Evolutionary conservation across 2,797 vertebrate genomes (phyloP), one percentile per base, ranked within the genome.

Genomic region (Lepus oiostolus): DNA sequence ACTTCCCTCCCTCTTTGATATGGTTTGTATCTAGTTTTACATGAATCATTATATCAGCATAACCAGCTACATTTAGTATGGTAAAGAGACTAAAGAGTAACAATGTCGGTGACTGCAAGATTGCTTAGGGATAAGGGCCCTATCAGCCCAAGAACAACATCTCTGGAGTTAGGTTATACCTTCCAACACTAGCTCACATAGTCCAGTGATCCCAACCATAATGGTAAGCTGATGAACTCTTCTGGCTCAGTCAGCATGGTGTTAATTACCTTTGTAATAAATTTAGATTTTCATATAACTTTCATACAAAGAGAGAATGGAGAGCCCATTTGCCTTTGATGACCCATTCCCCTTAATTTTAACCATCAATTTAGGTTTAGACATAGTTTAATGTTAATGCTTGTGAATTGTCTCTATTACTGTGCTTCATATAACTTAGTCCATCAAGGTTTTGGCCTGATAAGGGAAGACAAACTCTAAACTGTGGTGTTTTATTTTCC

Each of bases 271-370:
- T n/a, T 92, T 77, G n/a, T 83, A 42, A 72, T 83, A 79, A 72
- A 93, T 91, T 76, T 85, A 88, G 26, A 63, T 91, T 88, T 90
- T 72, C 58, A 82, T 65, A 50, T 76, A 83, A 16, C 79, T 80
- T 95, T 88, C 91, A 82, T 32, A 12, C 70, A 92, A 85, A 52
- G 74, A 35, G 9, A 71, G 52, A 89, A 89, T 80, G 52, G 11
- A 86, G 50, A 96, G 4, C 10, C 10, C 74, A 71, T 32, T 47
- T 76, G 76, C 82, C 35, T 65, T n/a, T 47, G 10, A 79, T 80
- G 52, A 94, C 88, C 22, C 38, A 26, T 84, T 63, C 21, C 30
- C 38, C 38, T 90, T 86, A 62, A 93, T 87, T 93, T 96, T 84
- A 86, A 80, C 88, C 85, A 90, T 84, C 71, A 84, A 11, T 60